phyloP scores from a whole-genome alignment of 1,140 invertebrate species.

The Elymnias hypermnestra region DNA sequence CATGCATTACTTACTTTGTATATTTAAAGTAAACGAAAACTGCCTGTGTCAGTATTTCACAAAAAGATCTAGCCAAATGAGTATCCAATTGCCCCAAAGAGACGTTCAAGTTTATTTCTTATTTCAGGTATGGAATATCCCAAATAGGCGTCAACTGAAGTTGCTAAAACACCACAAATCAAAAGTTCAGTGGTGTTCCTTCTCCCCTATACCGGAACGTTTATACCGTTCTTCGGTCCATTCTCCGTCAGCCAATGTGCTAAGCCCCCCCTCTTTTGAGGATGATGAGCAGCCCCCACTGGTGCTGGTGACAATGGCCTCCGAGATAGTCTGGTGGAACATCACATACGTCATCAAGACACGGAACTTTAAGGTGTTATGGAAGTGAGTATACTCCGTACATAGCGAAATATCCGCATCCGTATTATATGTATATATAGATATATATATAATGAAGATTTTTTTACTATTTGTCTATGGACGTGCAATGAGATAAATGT shows the following conservation, averaged over 20 bases:
- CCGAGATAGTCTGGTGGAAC: constrained; percentile 66
- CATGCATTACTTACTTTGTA: too few relatives aligned
- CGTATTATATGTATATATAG: too few relatives aligned
- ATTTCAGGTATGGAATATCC: constrained; percentile 55
- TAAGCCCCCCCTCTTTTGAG: constrained; percentile 3
- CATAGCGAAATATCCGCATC: too few relatives aligned
- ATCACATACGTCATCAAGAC: constrained; percentile 42
- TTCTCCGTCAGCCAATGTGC: constrained; percentile 1
- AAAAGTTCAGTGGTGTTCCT: constrained; percentile 51
- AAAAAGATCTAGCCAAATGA: too few relatives aligned
- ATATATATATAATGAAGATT: too few relatives aligned
- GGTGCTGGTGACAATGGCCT: constrained; percentile 53
- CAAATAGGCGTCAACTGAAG: constrained; percentile 39
- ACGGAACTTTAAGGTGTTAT: constrained; percentile 25
- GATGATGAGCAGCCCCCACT: constrained; percentile 40
- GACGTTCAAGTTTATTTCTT: neutral
- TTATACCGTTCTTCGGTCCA: constrained; percentile 10
- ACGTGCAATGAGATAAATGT: too few relatives aligned
- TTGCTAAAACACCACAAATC: constrained; percentile 55
- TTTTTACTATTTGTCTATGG: too few relatives aligned
- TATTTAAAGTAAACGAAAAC: too few relatives aligned
- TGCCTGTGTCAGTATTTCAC: too few relatives aligned
- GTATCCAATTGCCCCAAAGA: too few relatives aligned
- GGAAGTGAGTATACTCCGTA: constrained; percentile 31
- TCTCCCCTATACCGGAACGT: constrained; percentile 48